A percentile compares a stretch with the other conserved stretches of the same genome.
phyloP scores from a whole-genome alignment of 2,888 invertebrate species.

The Ferrisia virgata region DNA sequence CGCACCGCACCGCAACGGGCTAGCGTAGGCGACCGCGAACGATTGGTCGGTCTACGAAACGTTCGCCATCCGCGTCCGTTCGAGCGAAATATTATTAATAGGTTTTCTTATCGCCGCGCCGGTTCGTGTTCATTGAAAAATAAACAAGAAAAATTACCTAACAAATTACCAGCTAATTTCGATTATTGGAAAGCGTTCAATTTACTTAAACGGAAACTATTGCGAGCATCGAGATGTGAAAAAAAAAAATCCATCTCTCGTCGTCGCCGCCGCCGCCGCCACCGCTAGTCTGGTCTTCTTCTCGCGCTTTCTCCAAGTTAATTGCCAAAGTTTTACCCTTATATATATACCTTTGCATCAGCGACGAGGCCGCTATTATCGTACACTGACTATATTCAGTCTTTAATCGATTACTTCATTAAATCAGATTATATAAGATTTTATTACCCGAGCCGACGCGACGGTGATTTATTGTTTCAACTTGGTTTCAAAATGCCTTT shows the following conservation, averaged over 20 bases:
- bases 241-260: not conserved
- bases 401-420: slow-evolving; percentile 30
- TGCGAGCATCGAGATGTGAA: not conserved
- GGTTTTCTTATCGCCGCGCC: slow-evolving; percentile 7
- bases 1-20: too few species aligned
- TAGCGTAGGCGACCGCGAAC: too few species aligned
- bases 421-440: slow-evolving; percentile 20
- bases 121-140: slow-evolving; percentile 28
- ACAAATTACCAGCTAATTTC: slow-evolving; percentile 33
- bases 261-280: too few species aligned
- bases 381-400: not conserved
- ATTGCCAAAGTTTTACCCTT: slow-evolving; percentile 27
- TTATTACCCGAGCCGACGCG: not conserved
- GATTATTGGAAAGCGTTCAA: slow-evolving; percentile 28
- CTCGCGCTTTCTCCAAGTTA: not conserved
- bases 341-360: not conserved
- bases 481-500: not conserved
- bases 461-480: slow-evolving; percentile 28
- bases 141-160: slow-evolving; percentile 15
- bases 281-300: too few species aligned
- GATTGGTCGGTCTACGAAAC: too few species aligned
- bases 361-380: not conserved
- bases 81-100: slow-evolving; percentile 25
- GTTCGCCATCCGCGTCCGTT: too few species aligned
- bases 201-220: not conserved